These are phyloP conservation scores for Nerophis ophidion DNA, from an alignment of 2,113 vertebrate species.

Conservation along the genomic window DNA sequence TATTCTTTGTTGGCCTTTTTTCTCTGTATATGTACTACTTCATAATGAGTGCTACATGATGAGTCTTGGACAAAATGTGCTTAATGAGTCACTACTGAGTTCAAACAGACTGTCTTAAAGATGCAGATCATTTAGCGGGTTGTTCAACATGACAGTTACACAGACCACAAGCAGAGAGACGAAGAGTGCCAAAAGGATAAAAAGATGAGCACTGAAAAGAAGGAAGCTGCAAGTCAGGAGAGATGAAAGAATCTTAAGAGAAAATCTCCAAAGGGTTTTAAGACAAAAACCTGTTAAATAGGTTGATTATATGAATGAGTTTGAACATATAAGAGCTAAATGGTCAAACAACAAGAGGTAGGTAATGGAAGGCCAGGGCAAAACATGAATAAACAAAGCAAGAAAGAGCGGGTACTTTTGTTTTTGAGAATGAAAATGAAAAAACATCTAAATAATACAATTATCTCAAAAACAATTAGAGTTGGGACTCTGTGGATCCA, in stretches of 20 bases:
- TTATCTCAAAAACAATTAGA: conserved; percentile 45
- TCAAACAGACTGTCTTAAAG: conserved; percentile 22
- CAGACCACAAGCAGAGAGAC: not conserved
- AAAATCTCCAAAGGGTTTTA: conserved; percentile 29
- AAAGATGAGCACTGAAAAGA: conserved; percentile 29
- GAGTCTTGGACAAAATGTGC: conserved; percentile 20
- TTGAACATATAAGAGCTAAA: conserved; percentile 28
- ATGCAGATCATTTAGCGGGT: conserved; percentile 13
- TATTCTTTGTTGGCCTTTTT: too few species aligned
- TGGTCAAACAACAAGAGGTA: conserved; percentile 1
- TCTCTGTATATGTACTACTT: not conserved
- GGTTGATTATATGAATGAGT: conserved; percentile 51
- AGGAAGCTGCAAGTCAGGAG: conserved; percentile 41
- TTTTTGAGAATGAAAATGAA: conserved; percentile 48
- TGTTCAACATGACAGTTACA: conserved; percentile 19
- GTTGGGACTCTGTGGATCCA: conserved; percentile 29
- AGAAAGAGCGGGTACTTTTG: conserved; percentile 26
- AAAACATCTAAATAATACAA: conserved; percentile 57
- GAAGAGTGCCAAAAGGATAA: not conserved
- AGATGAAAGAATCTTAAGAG: conserved; percentile 18
- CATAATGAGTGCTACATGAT: conserved; percentile 19
- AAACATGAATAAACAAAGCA: conserved; percentile 16
- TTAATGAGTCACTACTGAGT: conserved; percentile 26
- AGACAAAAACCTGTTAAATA: conserved; percentile 45
- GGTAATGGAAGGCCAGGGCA: conserved; percentile 22